Conservation (phyloP, 2,888 invertebrate genomes). For the Anaspis maculata region DNA sequence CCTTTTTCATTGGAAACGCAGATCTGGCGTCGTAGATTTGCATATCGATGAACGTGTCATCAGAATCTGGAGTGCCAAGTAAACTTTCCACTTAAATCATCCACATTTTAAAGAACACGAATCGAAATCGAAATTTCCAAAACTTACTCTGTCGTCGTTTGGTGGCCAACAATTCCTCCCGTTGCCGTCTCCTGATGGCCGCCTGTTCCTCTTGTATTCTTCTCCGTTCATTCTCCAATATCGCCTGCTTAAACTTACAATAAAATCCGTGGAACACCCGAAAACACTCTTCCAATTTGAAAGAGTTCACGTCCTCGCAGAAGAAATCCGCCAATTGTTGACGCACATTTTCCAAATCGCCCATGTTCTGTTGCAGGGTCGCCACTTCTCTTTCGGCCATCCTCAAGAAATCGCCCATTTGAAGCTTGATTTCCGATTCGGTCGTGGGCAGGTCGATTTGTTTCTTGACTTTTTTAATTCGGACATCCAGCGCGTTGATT, state of each 20-base stretch:
- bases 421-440: constrained; percentile 72
- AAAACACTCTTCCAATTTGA: constrained; percentile 92
- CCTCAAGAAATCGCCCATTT: constrained; percentile 82
- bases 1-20: constrained; percentile 49
- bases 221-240: constrained; percentile 76
- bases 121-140: constrained; percentile 1
- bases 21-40: constrained; percentile 65
- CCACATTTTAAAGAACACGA: constrained; percentile 6
- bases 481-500: constrained; percentile 68
- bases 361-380: constrained; percentile 69
- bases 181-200: constrained; percentile 62
- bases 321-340: constrained; percentile 83
- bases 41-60: constrained; percentile 69
- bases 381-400: constrained; percentile 73
- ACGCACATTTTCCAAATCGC: constrained; percentile 72
- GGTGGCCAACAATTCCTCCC: constrained; percentile 62
- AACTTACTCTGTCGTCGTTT: constrained; percentile 52
- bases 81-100: constrained; percentile 51
- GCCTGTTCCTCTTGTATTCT: constrained; percentile 81
- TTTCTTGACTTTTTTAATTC: constrained; percentile 69
- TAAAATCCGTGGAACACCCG: constrained; percentile 84
- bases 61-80: constrained; percentile 63
- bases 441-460: constrained; percentile 71
- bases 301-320: constrained; percentile 83
- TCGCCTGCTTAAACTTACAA: constrained; percentile 74